These are phyloP conservation scores for Stenichneumon culpator DNA, from an alignment of 2,888 invertebrate genomes.

Conservation along the genomic window DNA sequence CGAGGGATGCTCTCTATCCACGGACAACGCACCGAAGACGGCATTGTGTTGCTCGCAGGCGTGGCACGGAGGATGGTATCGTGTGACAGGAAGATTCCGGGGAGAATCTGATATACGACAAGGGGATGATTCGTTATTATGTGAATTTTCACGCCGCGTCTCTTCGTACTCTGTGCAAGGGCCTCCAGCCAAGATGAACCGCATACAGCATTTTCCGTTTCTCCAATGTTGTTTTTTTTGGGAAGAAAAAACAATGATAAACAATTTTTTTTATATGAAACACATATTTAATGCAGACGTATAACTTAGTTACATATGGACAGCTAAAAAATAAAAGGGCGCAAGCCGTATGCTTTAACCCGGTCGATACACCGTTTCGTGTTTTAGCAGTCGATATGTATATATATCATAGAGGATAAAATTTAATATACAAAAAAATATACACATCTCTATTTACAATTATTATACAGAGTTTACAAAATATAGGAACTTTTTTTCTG, in stretches of 20 bases:
- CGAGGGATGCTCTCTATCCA: conserved; percentile 50
- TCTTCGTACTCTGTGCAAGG: conserved; percentile 16
- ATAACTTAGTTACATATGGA: conserved; percentile 61
- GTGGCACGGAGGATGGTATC: conserved; percentile 78
- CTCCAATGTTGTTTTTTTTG: neutral
- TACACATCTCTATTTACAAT: conserved; percentile 70
- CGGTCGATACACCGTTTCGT: neutral
- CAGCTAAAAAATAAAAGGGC: neutral
- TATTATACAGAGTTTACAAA: conserved; percentile 61
- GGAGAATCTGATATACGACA: conserved; percentile 79
- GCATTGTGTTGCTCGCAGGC: conserved; percentile 76
- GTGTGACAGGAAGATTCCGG: conserved; percentile 81
- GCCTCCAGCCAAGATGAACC: neutral
- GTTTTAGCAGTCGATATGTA: neutral
- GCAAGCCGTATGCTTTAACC: neutral
- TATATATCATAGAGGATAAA: conserved; percentile 51
- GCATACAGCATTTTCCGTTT: conserved; percentile 5
- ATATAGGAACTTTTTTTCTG: conserved; percentile 63
- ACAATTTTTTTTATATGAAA: conserved; percentile 38
- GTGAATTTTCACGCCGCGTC: conserved; percentile 76
- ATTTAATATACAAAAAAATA: conserved; percentile 75
- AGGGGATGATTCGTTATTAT: conserved; percentile 81
- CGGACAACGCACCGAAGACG: conserved; percentile 57
- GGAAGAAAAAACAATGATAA: neutral
- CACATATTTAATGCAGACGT: conserved; percentile 46